Evolutionary conservation across 2,113 vertebrate species (phyloP).

Genomic region (Platysternon megacephalum): DNA sequence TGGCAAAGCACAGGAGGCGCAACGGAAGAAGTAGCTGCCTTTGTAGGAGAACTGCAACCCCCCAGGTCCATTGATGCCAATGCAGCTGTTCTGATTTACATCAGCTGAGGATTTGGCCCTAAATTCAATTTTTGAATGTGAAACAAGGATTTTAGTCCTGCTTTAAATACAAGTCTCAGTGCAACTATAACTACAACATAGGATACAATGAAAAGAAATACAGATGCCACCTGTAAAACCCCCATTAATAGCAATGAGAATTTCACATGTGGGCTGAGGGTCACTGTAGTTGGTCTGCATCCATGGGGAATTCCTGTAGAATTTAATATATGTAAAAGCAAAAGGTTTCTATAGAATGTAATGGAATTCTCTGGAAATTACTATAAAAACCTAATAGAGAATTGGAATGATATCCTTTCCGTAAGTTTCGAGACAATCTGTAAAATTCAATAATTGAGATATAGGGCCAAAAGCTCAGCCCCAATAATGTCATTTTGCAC

Average conservation of each 20-base stretch:
- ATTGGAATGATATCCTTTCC: rapidly evolving
- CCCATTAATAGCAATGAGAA: rapidly evolving
- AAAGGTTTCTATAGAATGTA: not conserved
- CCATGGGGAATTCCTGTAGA: not conserved
- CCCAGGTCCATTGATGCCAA: not conserved
- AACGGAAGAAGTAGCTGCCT: not conserved
- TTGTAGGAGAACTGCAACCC: not conserved
- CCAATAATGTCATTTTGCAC: not conserved
- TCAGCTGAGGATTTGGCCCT: rapidly evolving
- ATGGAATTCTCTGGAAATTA: not conserved
- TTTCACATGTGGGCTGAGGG: rapidly evolving
- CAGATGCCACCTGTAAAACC: rapidly evolving
- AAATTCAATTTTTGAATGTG: not conserved
- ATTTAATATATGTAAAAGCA: not conserved
- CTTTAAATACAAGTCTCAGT: not conserved
- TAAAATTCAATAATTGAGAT: not conserved
- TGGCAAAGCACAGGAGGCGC: rapidly evolving
- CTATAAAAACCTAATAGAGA: not conserved
- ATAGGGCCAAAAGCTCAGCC: not conserved
- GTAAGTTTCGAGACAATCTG: not conserved
- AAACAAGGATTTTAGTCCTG: not conserved
- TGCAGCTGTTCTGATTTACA: not conserved
- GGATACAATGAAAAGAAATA: not conserved
- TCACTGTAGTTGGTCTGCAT: not conserved
- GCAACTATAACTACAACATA: not conserved